Percentiles rank a stretch among this genome's conserved stretches.
These are phyloP conservation scores for Brachyistius frenatus DNA, from an alignment of 2,113 vertebrate genomes.

Conservation along the genomic window DNA sequence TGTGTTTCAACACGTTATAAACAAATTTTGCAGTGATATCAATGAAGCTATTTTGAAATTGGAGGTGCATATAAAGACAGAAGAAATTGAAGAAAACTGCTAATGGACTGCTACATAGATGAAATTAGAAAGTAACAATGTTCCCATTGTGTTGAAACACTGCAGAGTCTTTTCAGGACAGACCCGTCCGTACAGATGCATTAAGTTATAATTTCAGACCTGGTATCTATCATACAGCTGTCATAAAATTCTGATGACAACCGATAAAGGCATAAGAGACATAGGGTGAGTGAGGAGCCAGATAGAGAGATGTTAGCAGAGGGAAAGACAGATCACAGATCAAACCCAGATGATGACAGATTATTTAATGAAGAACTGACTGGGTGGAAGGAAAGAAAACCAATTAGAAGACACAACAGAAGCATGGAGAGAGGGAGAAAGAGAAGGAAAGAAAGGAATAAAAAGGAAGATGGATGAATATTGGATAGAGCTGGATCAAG, in stretches of 20 bases:
- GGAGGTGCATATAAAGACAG: background rate
- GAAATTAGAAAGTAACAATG: constrained; percentile 1
- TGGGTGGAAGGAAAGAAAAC: constrained; percentile 68
- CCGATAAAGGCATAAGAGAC: constrained; percentile 52
- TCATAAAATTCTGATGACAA: constrained; percentile 56
- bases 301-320: constrained; percentile 36
- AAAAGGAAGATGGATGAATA: constrained; percentile 62
- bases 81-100: background rate
- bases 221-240: constrained; percentile 53
- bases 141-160: constrained; percentile 10
- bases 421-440: background rate
- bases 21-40: background rate
- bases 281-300: background rate
- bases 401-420: constrained; percentile 70
- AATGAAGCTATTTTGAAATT: background rate
- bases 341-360: constrained; percentile 62
- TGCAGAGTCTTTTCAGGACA: constrained; percentile 3
- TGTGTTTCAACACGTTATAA: background rate
- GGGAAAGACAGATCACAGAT: constrained; percentile 56
- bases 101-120: constrained; percentile 24
- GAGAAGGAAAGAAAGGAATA: constrained; percentile 25
- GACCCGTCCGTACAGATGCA: constrained; percentile 26
- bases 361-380: constrained; percentile 74
- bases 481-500: constrained; percentile 67
- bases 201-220: constrained; percentile 36